A percentile compares a stretch with the other conserved stretches of the same genome.
These are phyloP conservation scores for Gonatopus flavifemur DNA, from an alignment of 1,140 invertebrate genomes.

Conservation along the genomic window DNA sequence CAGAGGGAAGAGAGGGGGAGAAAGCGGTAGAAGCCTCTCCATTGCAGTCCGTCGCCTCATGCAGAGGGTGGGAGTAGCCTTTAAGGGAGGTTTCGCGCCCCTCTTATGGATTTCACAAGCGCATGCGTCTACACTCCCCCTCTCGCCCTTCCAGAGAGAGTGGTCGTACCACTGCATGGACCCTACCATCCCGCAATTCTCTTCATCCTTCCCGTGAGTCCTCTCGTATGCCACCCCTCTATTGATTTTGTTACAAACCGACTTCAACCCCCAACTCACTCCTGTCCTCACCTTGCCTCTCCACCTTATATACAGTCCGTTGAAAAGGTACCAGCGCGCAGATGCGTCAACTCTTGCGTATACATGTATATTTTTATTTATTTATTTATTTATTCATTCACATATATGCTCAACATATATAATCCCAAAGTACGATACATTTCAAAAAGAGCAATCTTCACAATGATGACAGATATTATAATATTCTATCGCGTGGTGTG, in stretches of 20 bases:
- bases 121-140: slow-evolving; percentile 16
- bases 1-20: slow-evolving; percentile 16
- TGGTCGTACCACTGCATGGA: slow-evolving; percentile 15
- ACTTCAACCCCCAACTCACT: slow-evolving; percentile 28
- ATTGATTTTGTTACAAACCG: slow-evolving; percentile 60
- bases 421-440: no score
- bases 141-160: slow-evolving; percentile 24
- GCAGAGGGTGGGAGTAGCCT: slow-evolving; percentile 34
- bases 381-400: no score
- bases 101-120: slow-evolving; percentile 27
- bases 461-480: no score
- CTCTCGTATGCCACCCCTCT: slow-evolving; percentile 57
- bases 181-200: slow-evolving; percentile 12
- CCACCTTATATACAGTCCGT: slow-evolving; percentile 25
- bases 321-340: slow-evolving; percentile 6
- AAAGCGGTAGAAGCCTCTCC: slow-evolving; percentile 46
- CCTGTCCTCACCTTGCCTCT: slow-evolving; percentile 15
- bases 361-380: no score
- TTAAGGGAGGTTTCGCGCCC: slow-evolving; percentile 35
- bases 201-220: slow-evolving; percentile 32
- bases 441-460: no score
- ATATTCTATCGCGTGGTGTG: no score
- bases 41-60: slow-evolving; percentile 57
- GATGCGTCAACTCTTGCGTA: no score
- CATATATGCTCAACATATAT: no score